These are phyloP conservation scores for Diaphora mendica DNA, from an alignment of 2,888 invertebrate genomes.

Conservation along the genomic window DNA sequence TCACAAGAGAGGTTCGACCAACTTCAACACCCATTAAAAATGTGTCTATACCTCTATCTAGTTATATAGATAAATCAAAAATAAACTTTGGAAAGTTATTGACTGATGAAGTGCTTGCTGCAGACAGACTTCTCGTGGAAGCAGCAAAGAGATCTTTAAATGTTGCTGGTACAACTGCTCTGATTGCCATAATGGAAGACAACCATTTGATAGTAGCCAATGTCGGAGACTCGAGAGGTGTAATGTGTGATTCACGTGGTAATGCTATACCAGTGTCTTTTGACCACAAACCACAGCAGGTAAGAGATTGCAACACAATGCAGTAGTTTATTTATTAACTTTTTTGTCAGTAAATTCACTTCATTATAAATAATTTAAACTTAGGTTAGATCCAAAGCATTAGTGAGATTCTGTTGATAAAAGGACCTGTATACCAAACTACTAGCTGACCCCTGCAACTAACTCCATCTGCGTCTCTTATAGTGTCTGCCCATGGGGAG, in stretches of 20 bases:
- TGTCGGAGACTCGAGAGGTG: slow-evolving; percentile 98
- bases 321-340: not conserved
- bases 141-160: slow-evolving; percentile 92
- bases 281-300: slow-evolving; percentile 99
- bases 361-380: no score
- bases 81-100: slow-evolving; percentile 93
- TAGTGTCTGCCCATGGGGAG: no score
- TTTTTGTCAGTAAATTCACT: no score
- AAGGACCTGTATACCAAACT: no score
- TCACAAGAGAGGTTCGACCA: slow-evolving; percentile 87
- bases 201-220: slow-evolving; percentile 96
- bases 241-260: slow-evolving; percentile 96
- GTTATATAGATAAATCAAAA: slow-evolving; percentile 91
- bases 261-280: slow-evolving; percentile 96
- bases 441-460: no score
- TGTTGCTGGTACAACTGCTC: slow-evolving; percentile 95
- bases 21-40: slow-evolving; percentile 77
- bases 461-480: no score
- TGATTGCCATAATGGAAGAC: slow-evolving; percentile 95
- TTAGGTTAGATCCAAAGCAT: no score
- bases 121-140: slow-evolving; percentile 93
- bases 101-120: slow-evolving; percentile 94
- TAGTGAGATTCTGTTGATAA: no score
- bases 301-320: slow-evolving; percentile 63
- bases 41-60: slow-evolving; percentile 83